These are phyloP conservation scores for Portevinia maculata DNA, from an alignment of 2,888 invertebrate genomes.

Conservation along the genomic window DNA sequence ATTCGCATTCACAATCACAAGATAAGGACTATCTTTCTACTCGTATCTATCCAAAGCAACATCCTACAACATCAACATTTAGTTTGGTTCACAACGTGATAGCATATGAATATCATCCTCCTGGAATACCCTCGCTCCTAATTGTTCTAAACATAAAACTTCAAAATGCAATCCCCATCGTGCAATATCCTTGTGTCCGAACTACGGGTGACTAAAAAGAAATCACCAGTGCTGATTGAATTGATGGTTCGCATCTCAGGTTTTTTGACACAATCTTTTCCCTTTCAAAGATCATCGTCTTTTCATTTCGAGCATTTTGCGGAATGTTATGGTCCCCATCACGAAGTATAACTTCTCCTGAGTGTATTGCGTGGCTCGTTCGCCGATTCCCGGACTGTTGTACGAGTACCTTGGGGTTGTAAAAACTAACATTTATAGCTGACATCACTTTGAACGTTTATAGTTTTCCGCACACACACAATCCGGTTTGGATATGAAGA, in stretches of 20 bases:
- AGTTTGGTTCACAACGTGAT: too few species aligned
- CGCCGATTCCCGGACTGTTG: background rate
- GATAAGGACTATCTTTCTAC: too few species aligned
- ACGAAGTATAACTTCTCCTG: slow-evolving; percentile 6
- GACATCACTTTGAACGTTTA: slow-evolving; percentile 68
- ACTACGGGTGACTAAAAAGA: slow-evolving; percentile 15
- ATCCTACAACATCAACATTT: too few species aligned
- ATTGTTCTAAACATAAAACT: slow-evolving; percentile 19
- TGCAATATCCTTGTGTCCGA: slow-evolving; percentile 9
- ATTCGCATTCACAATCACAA: too few species aligned
- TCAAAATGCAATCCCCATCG: slow-evolving; percentile 21
- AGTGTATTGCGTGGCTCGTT: slow-evolving; percentile 28
- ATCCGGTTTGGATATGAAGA: background rate
- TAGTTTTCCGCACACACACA: slow-evolving; percentile 47
- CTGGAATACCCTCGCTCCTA: too few species aligned
- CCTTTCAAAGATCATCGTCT: slow-evolving; percentile 7
- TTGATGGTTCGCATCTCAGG: slow-evolving; percentile 12
- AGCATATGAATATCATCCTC: too few species aligned
- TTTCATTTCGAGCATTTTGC: slow-evolving; percentile 47
- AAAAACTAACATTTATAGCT: slow-evolving; percentile 69
- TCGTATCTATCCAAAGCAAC: too few species aligned
- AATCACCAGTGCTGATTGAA: slow-evolving; percentile 16
- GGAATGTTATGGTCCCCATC: slow-evolving; percentile 39
- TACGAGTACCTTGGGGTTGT: slow-evolving; percentile 46
- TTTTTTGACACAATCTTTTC: slow-evolving; percentile 29